A percentile compares a stretch with the other conserved stretches of the same genome.
Conservation (phyloP, 2,888 invertebrate genomes). For the Myopa tessellatipennis region DNA sequence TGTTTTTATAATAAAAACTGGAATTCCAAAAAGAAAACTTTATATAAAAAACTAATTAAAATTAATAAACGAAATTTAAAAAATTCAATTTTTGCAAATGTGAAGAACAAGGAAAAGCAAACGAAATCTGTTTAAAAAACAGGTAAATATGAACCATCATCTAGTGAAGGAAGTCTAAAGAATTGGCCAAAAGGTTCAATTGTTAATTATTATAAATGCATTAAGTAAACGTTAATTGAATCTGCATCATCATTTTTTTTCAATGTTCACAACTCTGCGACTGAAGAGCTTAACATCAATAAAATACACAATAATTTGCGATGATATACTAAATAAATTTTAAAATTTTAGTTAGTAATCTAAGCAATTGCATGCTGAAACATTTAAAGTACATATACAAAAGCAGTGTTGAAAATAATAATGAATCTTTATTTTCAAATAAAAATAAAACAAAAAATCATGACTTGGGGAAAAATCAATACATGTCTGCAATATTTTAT, state of each 20-base stretch:
- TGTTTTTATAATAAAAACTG: not conserved
- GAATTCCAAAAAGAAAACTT: not conserved
- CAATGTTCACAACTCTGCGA: not conserved
- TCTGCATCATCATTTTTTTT: not conserved
- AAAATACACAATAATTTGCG: too few relatives aligned
- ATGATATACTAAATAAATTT: too few relatives aligned
- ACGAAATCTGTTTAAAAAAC: not conserved
- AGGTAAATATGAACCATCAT: not conserved
- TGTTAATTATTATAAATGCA: not conserved
- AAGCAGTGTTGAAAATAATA: not conserved
- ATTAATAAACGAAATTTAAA: not conserved
- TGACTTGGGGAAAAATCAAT: slow-evolving; percentile 13
- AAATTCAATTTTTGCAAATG: not conserved
- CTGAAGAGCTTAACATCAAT: too few relatives aligned
- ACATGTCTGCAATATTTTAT: not conserved
- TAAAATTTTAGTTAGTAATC: too few relatives aligned
- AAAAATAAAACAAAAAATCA: not conserved
- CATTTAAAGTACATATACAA: not conserved
- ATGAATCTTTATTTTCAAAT: not conserved
- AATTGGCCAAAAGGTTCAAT: not conserved
- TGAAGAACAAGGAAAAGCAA: not conserved
- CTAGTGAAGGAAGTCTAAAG: not conserved
- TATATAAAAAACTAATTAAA: not conserved
- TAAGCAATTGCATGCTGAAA: not conserved
- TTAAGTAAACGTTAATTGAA: not conserved